Evolutionary conservation across 30 jellyfish, hydroid and myxozoan species (phyloP), one percentile per base, ranked within the genome.

Genomic region (Hydractinia echinata): DNA sequence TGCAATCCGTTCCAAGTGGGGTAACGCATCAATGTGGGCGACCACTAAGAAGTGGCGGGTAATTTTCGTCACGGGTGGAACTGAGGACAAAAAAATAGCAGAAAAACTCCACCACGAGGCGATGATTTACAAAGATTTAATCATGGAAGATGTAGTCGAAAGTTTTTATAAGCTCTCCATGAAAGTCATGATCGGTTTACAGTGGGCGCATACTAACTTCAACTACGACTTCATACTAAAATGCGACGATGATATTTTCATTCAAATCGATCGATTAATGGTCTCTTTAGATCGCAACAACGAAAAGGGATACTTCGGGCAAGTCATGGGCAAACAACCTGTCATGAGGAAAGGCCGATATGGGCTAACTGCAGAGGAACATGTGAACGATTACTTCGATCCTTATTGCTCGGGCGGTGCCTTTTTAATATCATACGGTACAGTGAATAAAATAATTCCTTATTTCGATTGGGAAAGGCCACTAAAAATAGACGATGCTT

Each of bases 351-450:
- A 68, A 10, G 87, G 87, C 21, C 56, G 81, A 54, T 68, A 72
- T 60, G 85, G 73, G 15, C 54, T 82, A 39, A 20, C 89, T 11
- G 58, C 51, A 10, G 86, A 82, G 10, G 87, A 68, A 82, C 78
- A 69, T 53, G 44, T 6, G 72, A 50, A 73, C 10, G 87, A 55
- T 11, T 8, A 5, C 16, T 82, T 20, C 89, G 67, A 53, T 56
- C 89, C 87, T 53, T 82, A 82, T 61, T 82, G 89, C 72, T 72
- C 87, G 10, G 89, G 89, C 4, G 89, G 89, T 9, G 89, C 83
- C 7, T 82, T 68, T 72, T 5, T 82, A 68, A 54, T 82, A 44
- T 48, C 88, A n/a, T 19, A 70, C 15, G 88, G 53, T 53, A 54
- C 56, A 16, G 77, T 82, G 50, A 30, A 73, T 30, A 74, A 69